phyloP scores from a whole-genome alignment of 2,797 vertebrate species.

The Eulemur mongoz region DNA sequence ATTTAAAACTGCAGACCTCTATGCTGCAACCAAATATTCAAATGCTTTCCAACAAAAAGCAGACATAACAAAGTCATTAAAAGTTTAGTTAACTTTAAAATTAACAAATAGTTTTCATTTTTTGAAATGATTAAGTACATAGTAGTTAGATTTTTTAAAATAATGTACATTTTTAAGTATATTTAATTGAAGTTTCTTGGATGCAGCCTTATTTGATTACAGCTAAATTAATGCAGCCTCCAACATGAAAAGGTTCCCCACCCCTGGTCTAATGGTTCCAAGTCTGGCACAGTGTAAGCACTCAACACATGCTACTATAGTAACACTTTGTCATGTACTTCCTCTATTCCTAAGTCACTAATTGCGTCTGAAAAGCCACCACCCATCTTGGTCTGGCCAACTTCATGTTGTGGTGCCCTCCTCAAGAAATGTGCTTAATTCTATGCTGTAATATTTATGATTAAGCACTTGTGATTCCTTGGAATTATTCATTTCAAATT shows the following conservation, averaged over 20 bases:
- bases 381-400: background rate
- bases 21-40: background rate
- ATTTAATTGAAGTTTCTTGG: background rate
- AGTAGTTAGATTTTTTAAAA: background rate
- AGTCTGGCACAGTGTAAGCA: background rate
- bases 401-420: background rate
- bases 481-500: background rate
- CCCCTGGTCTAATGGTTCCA: background rate
- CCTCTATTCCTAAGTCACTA: background rate
- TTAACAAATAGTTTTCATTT: background rate
- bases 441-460: background rate
- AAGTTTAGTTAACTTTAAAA: background rate
- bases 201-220: background rate
- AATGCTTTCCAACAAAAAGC: background rate
- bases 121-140: background rate
- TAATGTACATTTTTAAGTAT: background rate
- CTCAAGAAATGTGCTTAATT: background rate
- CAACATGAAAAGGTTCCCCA: background rate
- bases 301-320: background rate
- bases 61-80: background rate
- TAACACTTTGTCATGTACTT: background rate
- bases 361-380: background rate
- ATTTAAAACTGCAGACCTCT: background rate
- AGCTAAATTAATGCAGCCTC: background rate
- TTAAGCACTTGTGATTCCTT: background rate